Evolutionary conservation across 2,888 invertebrate species (phyloP).

Genomic region (Liopterus haemorrhoidalis): DNA sequence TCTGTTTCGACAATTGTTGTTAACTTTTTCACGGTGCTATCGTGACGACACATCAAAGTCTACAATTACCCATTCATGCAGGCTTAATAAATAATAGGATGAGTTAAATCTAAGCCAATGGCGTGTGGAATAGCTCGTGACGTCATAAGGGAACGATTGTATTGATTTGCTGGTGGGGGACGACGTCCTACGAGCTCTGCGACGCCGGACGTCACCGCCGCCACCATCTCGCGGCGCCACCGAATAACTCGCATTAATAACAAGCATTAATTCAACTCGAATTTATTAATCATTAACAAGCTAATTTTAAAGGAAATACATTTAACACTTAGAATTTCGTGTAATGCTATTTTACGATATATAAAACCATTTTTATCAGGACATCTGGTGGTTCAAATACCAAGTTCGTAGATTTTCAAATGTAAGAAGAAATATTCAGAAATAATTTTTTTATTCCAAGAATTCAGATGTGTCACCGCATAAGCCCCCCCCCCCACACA

Average conservation of each 20-base stretch:
- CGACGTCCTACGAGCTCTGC: constrained; percentile 35
- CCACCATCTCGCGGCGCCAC: constrained; percentile 14
- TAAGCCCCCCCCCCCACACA: no score
- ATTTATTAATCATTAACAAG: no score
- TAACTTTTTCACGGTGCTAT: constrained; percentile 31
- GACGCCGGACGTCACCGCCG: constrained; percentile 18
- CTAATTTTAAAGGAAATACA: no score
- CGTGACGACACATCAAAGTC: constrained; percentile 43
- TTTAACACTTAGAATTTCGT: no score
- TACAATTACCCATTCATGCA: constrained; percentile 48
- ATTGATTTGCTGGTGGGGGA: constrained; percentile 46
- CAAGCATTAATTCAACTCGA: no score
- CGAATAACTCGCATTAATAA: no score
- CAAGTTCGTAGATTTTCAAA: background rate
- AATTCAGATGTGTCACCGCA: no score
- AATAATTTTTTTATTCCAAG: no score
- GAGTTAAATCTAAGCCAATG: constrained; percentile 51
- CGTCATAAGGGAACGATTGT: constrained; percentile 48
- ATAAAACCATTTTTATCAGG: no score
- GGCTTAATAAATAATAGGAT: constrained; percentile 54
- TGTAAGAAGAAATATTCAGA: no score
- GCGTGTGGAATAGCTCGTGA: constrained; percentile 46
- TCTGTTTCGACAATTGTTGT: constrained; percentile 21
- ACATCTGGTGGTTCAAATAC: background rate
- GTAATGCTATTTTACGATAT: no score